A percentile compares a stretch with the other conserved stretches of the same genome.
These are phyloP conservation scores for Gambelia wislizenii DNA, from an alignment of 2,797 vertebrate genomes.

Conservation along the genomic window DNA sequence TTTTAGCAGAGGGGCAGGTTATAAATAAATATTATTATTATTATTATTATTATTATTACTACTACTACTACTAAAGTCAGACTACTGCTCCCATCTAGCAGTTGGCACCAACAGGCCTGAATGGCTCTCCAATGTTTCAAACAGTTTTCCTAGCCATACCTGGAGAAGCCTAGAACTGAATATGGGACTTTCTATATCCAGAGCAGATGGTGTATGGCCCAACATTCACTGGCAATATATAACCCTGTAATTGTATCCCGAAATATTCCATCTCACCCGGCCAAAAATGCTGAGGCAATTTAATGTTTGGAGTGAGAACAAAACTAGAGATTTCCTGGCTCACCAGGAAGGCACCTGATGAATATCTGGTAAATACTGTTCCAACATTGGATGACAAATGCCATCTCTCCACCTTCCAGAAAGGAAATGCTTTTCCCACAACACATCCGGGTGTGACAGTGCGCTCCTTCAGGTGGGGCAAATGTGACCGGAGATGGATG, in stretches of 20 bases:
- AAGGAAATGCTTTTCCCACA: slow-evolving; percentile 19
- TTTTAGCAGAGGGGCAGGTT: too few species aligned
- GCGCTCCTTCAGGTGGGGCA: too few species aligned
- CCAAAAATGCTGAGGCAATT: background rate
- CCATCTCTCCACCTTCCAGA: background rate
- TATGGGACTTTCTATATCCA: background rate
- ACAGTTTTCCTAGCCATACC: background rate
- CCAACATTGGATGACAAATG: slow-evolving; percentile 13
- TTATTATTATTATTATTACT: too few species aligned
- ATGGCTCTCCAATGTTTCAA: too few species aligned
- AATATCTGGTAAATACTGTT: slow-evolving; percentile 31
- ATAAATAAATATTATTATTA: too few species aligned
- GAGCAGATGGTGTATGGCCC: background rate
- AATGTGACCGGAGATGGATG: too few species aligned
- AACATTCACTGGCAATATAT: background rate
- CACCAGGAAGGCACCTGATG: background rate
- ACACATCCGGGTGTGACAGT: background rate
- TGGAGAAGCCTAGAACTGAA: background rate
- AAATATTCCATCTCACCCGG: background rate
- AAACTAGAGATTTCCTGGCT: background rate
- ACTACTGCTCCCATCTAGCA: background rate
- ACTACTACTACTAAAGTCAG: too few species aligned
- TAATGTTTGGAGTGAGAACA: background rate
- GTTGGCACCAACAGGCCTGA: too few species aligned
- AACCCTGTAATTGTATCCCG: background rate